phyloP scores from a whole-genome alignment of 2,113 vertebrate species.

The Crotalus helleri region DNA sequence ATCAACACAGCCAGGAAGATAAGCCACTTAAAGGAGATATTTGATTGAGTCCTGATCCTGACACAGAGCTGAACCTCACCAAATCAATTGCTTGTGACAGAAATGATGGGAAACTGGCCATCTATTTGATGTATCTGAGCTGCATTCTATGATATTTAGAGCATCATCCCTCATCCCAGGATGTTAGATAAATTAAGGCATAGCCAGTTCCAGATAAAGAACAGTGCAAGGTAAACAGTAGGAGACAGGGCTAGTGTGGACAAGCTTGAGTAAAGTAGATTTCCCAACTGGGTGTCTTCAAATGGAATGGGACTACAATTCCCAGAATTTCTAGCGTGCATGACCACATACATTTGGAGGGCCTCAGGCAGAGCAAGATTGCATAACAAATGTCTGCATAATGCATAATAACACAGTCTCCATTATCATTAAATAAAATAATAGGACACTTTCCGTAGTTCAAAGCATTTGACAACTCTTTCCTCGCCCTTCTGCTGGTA shows the following conservation, averaged over 20 bases:
- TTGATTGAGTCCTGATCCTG: not conserved
- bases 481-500: slow-evolving; percentile 28
- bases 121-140: not conserved
- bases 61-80: not conserved
- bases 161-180: not conserved
- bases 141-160: not conserved
- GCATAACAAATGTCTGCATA: not conserved
- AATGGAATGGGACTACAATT: not conserved
- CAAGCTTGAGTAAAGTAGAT: not conserved
- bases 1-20: not conserved
- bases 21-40: not conserved
- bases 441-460: not conserved
- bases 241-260: not conserved
- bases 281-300: not conserved
- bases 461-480: slow-evolving; percentile 50
- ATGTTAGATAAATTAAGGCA: not conserved
- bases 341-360: not conserved
- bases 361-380: not conserved
- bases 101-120: not conserved
- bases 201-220: not conserved
- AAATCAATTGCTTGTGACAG: not conserved
- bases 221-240: not conserved
- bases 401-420: slow-evolving; percentile 4
- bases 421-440: slow-evolving; percentile 34
- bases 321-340: not conserved